These are phyloP conservation scores for Brenthis ino DNA, from an alignment of 2,888 invertebrate genomes.

Conservation along the genomic window DNA sequence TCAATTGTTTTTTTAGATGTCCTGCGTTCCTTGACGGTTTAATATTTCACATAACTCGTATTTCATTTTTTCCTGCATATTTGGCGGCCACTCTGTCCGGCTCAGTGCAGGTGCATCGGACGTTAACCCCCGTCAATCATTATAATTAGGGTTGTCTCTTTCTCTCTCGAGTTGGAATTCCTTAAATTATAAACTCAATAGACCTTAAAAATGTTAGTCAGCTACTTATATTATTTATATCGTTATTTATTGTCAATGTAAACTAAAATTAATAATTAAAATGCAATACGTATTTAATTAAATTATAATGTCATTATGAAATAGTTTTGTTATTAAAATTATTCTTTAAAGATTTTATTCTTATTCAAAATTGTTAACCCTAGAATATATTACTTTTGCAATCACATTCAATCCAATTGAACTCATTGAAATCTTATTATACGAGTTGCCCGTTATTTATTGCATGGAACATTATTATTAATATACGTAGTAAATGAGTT, in stretches of 20 bases:
- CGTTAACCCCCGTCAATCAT: conserved; percentile 67
- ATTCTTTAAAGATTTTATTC: too few relatives aligned
- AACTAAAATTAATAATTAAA: too few relatives aligned
- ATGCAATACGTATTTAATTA: too few relatives aligned
- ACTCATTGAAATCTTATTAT: conserved; percentile 26
- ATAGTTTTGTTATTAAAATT: too few relatives aligned
- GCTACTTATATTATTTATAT: too few relatives aligned
- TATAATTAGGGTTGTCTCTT: conserved; percentile 41
- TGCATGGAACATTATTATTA: conserved; percentile 6
- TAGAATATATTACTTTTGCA: conserved; percentile 13
- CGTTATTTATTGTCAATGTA: too few relatives aligned
- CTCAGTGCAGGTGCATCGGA: conserved; percentile 70
- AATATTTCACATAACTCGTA: conserved; percentile 49
- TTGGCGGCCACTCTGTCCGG: conserved; percentile 54
- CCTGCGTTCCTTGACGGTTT: neutral
- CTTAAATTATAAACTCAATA: conserved; percentile 7
- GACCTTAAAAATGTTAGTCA: neutral
- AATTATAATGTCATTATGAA: too few relatives aligned
- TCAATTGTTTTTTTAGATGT: neutral
- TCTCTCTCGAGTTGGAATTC: neutral
- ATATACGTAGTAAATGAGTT: conserved; percentile 6
- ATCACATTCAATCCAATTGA: conserved; percentile 29
- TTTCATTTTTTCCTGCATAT: conserved; percentile 67
- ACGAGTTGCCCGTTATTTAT: conserved; percentile 8
- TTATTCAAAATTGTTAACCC: neutral